phyloP scores from a whole-genome alignment of 2,113 vertebrate genomes.

The Onychorhynchus coronatus region DNA sequence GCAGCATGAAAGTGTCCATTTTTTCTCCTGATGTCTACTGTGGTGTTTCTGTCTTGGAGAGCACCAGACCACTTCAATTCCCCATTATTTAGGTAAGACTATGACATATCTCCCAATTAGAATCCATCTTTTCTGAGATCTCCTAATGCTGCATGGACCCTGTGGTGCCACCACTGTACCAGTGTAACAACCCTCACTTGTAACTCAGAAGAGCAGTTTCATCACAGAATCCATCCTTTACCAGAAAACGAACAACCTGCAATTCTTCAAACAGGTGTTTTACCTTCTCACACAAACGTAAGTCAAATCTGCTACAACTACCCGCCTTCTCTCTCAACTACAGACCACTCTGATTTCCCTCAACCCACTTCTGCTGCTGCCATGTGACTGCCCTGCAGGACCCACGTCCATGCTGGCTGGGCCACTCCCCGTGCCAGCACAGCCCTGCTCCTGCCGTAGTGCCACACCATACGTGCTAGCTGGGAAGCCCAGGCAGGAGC shows the following conservation, averaged over 20 bases:
- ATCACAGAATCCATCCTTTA: neutral
- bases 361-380: neutral
- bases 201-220: neutral
- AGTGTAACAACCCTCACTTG: neutral
- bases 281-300: neutral
- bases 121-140: neutral
- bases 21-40: neutral
- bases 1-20: neutral
- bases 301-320: neutral
- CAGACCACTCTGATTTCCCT: neutral
- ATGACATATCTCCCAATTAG: accelerated
- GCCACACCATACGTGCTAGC: neutral
- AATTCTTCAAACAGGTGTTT: too few species aligned
- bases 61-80: neutral
- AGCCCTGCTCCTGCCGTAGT: too few species aligned
- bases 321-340: neutral
- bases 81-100: neutral
- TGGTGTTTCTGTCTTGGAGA: neutral
- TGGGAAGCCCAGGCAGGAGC: too few species aligned
- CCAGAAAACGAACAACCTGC: neutral
- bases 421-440: accelerated
- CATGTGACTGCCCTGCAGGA: too few species aligned
- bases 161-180: neutral
- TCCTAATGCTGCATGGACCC: neutral
- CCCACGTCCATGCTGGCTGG: accelerated